A percentile compares a stretch with the other conserved stretches of the same genome.
These are phyloP conservation scores for Siphamia tubifer DNA, from an alignment of 2,113 vertebrate species.

Conservation along the genomic window DNA sequence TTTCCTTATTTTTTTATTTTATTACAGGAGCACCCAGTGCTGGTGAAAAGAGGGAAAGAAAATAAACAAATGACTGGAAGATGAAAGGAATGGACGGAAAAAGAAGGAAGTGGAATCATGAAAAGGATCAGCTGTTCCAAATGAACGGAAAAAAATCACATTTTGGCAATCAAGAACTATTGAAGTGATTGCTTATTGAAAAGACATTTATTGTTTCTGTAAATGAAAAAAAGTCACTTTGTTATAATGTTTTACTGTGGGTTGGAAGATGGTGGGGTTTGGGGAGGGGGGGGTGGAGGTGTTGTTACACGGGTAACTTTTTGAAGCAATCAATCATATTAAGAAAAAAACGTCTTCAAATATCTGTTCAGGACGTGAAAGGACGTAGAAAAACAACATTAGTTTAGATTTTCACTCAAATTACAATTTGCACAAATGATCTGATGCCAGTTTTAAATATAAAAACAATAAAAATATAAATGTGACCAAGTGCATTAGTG, in stretches of 20 bases:
- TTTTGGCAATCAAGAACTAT: conserved; percentile 54
- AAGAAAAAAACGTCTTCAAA: background rate
- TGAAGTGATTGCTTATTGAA: conserved; percentile 24
- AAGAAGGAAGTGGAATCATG: conserved; percentile 6
- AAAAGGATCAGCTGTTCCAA: background rate
- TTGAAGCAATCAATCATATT: conserved; percentile 43
- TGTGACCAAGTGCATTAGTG: no score
- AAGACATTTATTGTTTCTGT: conserved; percentile 53
- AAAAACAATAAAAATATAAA: no score
- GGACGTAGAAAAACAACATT: no score
- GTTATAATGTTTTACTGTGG: conserved; percentile 50
- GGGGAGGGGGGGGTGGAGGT: conserved; percentile 24
- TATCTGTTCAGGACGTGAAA: background rate
- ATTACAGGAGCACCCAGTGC: conserved; percentile 26
- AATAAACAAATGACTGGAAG: background rate
- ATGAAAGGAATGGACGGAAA: conserved; percentile 1
- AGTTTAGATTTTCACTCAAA: no score
- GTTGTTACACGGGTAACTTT: conserved; percentile 45
- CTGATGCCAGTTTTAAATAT: no score
- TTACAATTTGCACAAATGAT: no score
- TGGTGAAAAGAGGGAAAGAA: background rate
- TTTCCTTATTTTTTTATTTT: background rate
- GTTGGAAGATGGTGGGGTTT: conserved; percentile 3
- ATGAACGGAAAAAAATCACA: background rate
- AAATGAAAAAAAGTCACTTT: conserved; percentile 57